These are phyloP conservation scores for Aleadryas rufinucha DNA, from an alignment of 2,113 vertebrate genomes.

Conservation along the genomic window DNA sequence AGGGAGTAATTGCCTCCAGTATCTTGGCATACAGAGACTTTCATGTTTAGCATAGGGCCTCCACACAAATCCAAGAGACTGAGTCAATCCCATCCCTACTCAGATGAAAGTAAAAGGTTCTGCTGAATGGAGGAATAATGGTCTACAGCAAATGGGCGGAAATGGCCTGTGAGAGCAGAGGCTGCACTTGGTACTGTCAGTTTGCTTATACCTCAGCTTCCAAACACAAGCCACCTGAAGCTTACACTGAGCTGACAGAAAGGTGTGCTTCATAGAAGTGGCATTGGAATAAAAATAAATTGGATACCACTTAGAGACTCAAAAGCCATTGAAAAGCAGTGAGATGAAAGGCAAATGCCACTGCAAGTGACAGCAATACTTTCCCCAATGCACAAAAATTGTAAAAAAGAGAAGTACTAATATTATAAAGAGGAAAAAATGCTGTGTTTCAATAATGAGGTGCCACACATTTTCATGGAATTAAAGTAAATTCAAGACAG, in stretches of 20 bases:
- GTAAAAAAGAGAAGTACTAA: constrained; percentile 36
- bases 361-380: constrained; percentile 60
- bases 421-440: constrained; percentile 44
- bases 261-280: constrained; percentile 40
- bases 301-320: constrained; percentile 56
- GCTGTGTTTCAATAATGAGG: not conserved
- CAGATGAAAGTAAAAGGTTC: not conserved
- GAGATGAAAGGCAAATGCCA: constrained; percentile 66
- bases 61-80: not conserved
- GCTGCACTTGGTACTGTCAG: constrained; percentile 40
- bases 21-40: not conserved
- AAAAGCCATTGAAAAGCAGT: constrained; percentile 37
- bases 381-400: constrained; percentile 47
- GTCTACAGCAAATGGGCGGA: not conserved
- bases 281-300: constrained; percentile 66
- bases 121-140: constrained; percentile 16
- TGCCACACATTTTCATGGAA: constrained; percentile 3
- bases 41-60: not conserved
- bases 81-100: not conserved
- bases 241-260: constrained; percentile 43
- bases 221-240: constrained; percentile 17
- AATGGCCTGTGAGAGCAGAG: constrained; percentile 34
- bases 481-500: constrained; percentile 42
- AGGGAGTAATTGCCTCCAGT: not conserved
- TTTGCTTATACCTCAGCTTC: constrained; percentile 47